Conservation (phyloP, 2,797 vertebrate genomes). For the Pseudochirops cupreus region DNA sequence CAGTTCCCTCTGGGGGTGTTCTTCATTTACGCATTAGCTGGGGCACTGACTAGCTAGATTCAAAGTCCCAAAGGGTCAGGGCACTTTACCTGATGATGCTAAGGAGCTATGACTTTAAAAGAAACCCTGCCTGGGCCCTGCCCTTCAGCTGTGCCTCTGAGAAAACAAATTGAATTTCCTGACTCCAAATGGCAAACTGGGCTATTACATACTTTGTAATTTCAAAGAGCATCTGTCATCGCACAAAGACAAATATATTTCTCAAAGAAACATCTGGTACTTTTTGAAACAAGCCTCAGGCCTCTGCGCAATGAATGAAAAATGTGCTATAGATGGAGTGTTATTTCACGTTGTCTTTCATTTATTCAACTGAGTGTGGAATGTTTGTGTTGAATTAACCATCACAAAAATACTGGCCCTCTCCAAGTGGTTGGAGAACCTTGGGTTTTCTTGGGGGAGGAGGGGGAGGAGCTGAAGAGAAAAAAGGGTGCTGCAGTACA, state of each 20-base stretch:
- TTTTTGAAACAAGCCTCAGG: slow-evolving; percentile 86
- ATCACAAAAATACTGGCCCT: slow-evolving; percentile 77
- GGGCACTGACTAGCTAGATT: slow-evolving; percentile 50
- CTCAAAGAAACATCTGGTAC: slow-evolving; percentile 88
- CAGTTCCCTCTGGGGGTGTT: slow-evolving; percentile 28
- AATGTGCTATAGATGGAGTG: slow-evolving; percentile 86
- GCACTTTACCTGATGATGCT: slow-evolving; percentile 60
- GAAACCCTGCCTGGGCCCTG: slow-evolving; percentile 77
- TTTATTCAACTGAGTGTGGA: slow-evolving; percentile 84
- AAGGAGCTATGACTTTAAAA: slow-evolving; percentile 76
- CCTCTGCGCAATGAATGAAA: slow-evolving; percentile 86
- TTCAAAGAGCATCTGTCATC: slow-evolving; percentile 89
- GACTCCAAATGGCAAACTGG: slow-evolving; percentile 85
- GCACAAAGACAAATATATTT: slow-evolving; percentile 88
- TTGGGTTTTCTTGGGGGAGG: slow-evolving; percentile 21
- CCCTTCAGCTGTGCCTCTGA: slow-evolving; percentile 81
- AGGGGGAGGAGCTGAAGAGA: background rate
- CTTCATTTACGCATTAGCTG: slow-evolving; percentile 63
- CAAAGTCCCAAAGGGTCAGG: slow-evolving; percentile 73
- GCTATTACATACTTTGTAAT: slow-evolving; percentile 87
- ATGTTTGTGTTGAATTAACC: slow-evolving; percentile 82
- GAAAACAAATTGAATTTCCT: slow-evolving; percentile 87
- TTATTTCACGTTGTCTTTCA: slow-evolving; percentile 84
- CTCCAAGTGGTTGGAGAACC: slow-evolving; percentile 64
- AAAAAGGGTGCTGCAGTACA: background rate